Evolutionary conservation across 1,140 invertebrate genomes (phyloP).

Genomic region (Papilio aristodemus): DNA sequence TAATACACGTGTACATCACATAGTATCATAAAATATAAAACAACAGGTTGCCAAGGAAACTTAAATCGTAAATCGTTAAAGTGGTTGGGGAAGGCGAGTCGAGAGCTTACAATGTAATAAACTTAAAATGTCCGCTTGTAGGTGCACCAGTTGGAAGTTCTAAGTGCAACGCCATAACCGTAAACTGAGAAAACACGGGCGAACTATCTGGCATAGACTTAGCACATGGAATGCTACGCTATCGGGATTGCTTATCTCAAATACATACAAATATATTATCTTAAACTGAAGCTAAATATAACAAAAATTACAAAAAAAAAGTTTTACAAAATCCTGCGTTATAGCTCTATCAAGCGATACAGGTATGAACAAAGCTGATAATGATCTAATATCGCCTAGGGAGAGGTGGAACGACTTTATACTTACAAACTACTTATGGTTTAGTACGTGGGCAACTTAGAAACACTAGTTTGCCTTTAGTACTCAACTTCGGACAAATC

Average conservation of each 20-base stretch:
- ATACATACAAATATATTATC: neutral
- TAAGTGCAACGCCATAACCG: slow-evolving; percentile 29
- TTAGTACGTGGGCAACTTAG: neutral
- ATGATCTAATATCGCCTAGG: neutral
- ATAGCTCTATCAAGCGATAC: neutral
- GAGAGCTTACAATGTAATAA: slow-evolving; percentile 30
- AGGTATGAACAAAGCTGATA: neutral
- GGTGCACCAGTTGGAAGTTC: slow-evolving; percentile 21
- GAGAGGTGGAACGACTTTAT: neutral
- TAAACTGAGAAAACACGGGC: slow-evolving; percentile 24
- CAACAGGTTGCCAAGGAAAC: slow-evolving; percentile 22
- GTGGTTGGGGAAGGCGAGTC: slow-evolving; percentile 15
- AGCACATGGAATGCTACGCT: neutral
- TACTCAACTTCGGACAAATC: neutral
- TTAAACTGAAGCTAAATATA: neutral
- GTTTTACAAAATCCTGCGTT: too few relatives aligned
- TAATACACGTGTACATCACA: neutral
- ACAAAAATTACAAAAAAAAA: neutral
- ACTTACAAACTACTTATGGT: slow-evolving; percentile 10
- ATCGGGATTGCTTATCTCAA: neutral
- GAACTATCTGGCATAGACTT: neutral
- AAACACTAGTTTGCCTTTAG: slow-evolving; percentile 10
- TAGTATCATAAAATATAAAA: slow-evolving; percentile 2
- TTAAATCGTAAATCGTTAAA: slow-evolving; percentile 24
- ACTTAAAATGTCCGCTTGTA: slow-evolving; percentile 27